Evolutionary conservation across 2,113 vertebrate genomes (phyloP).

Genomic region (Pterocles gutturalis): DNA sequence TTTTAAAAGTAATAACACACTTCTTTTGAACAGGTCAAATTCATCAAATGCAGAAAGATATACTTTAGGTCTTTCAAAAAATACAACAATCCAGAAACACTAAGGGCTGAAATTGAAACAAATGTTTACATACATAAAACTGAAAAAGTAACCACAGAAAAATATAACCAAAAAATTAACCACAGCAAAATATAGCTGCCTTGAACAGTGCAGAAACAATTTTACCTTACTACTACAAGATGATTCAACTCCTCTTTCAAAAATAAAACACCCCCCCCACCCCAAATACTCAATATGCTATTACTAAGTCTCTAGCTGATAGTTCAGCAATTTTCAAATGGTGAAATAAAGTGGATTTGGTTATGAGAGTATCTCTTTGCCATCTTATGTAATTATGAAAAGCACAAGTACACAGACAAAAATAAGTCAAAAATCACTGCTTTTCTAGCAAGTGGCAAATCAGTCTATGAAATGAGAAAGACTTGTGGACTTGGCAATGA

Average conservation of each 20-base stretch:
- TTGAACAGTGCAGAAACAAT: not conserved
- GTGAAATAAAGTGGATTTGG: not conserved
- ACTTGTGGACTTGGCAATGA: not conserved
- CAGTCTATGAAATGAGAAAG: not conserved
- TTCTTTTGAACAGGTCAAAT: conserved; percentile 9
- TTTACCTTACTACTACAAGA: not conserved
- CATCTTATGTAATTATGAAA: not conserved
- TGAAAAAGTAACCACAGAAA: not conserved
- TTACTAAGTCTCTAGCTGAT: not conserved
- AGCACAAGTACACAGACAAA: not conserved
- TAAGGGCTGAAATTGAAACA: not conserved
- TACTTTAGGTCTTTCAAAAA: not conserved
- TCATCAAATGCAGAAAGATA: conserved; percentile 7
- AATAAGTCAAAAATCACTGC: not conserved
- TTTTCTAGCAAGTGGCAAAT: not conserved
- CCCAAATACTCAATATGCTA: not conserved
- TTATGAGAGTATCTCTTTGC: not conserved
- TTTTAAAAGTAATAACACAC: not conserved
- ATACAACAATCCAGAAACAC: not conserved
- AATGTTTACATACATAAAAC: not conserved
- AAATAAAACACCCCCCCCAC: not conserved
- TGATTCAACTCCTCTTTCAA: not conserved
- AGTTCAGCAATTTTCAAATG: not conserved
- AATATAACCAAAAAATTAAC: not conserved
- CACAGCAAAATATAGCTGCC: not conserved